Evolutionary conservation across 2,888 invertebrate genomes (phyloP).

Genomic region (Zygothrica quintamaculata): DNA sequence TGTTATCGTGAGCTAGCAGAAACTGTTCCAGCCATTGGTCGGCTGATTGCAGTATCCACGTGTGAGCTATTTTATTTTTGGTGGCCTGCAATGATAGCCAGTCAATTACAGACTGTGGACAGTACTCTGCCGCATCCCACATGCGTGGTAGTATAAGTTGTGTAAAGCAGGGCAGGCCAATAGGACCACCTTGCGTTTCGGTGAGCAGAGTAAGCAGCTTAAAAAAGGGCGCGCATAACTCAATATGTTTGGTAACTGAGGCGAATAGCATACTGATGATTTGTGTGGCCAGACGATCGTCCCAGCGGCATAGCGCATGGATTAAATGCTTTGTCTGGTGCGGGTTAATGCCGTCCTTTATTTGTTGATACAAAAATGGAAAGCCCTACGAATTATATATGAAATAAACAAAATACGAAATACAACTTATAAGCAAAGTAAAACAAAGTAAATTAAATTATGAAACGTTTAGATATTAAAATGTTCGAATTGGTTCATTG

Average conservation of each 20-base stretch:
- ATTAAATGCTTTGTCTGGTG: constrained; percentile 96
- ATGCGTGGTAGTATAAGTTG: constrained; percentile 94
- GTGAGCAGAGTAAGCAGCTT: constrained; percentile 94
- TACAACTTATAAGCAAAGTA: constrained; percentile 26
- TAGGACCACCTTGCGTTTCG: constrained; percentile 90
- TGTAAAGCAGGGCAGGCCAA: constrained; percentile 94
- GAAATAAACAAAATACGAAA: constrained; percentile 23
- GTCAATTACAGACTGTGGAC: constrained; percentile 95
- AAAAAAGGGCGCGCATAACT: constrained; percentile 95
- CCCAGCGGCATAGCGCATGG: constrained; percentile 95
- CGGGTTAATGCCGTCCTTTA: constrained; percentile 95
- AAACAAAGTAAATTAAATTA: constrained; percentile 24
- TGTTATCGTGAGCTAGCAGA: constrained; percentile 92
- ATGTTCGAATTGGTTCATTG: constrained; percentile 25
- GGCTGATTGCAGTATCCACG: constrained; percentile 96
- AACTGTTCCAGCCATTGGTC: constrained; percentile 96
- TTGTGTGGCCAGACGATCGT: constrained; percentile 94
- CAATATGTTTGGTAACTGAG: constrained; percentile 95
- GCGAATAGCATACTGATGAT: constrained; percentile 96
- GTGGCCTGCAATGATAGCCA: constrained; percentile 95
- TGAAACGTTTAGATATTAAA: constrained; percentile 22
- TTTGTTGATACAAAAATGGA: constrained; percentile 97
- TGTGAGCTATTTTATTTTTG: constrained; percentile 94
- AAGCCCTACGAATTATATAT: constrained; percentile 88
- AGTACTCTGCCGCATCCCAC: constrained; percentile 95